Evolutionary conservation across 2,888 invertebrate genomes (phyloP).

Genomic region (Serrognathus titanus): DNA sequence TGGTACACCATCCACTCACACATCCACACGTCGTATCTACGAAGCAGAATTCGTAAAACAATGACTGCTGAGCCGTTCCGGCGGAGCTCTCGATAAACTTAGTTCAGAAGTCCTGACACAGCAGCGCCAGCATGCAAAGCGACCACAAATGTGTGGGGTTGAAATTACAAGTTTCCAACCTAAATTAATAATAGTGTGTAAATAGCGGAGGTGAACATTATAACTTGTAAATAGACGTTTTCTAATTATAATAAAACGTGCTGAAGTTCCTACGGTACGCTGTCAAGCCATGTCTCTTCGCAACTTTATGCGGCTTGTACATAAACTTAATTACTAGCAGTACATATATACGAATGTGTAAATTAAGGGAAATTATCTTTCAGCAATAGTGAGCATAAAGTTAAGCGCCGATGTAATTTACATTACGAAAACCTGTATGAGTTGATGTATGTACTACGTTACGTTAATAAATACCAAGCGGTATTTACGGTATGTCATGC

Average conservation of each 20-base stretch:
- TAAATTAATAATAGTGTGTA: constrained; percentile 32
- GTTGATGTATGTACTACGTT: too few relatives aligned
- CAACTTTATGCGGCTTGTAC: not conserved
- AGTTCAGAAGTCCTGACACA: constrained; percentile 29
- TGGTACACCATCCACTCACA: not conserved
- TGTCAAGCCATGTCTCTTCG: not conserved
- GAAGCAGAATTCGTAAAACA: constrained; percentile 16
- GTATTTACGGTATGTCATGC: too few relatives aligned
- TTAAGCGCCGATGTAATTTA: too few relatives aligned
- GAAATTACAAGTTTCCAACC: constrained; percentile 30
- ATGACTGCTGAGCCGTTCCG: constrained; percentile 16
- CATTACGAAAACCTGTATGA: too few relatives aligned
- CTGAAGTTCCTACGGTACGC: not conserved
- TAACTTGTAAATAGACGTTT: constrained; percentile 21
- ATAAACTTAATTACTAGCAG: not conserved
- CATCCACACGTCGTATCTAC: constrained; percentile 2
- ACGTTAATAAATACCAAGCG: too few relatives aligned
- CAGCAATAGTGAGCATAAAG: too few relatives aligned
- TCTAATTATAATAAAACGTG: constrained; percentile 18
- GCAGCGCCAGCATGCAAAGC: constrained; percentile 26
- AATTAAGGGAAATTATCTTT: too few relatives aligned
- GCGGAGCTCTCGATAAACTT: constrained; percentile 25
- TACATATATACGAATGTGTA: not conserved
- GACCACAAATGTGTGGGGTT: constrained; percentile 27
- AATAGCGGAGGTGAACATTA: constrained; percentile 28